Evolutionary conservation across 2,888 invertebrate species (phyloP).

Genomic region (Teleiodes luculella): DNA sequence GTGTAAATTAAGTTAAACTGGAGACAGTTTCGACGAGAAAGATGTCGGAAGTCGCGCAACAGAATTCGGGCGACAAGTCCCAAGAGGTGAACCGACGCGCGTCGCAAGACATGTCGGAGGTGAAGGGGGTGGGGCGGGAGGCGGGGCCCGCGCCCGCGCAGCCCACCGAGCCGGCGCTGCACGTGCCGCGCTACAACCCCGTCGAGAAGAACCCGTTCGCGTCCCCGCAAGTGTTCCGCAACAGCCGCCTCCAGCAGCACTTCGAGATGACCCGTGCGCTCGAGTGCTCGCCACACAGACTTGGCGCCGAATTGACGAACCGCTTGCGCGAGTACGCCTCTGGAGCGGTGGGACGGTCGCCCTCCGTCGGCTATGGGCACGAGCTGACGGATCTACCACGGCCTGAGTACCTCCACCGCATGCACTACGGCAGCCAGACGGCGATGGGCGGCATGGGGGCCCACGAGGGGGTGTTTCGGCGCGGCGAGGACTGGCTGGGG

Average conservation of each 20-base stretch:
- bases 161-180: slow-evolving; percentile 5
- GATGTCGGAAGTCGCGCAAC: slow-evolving; percentile 69
- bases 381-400: slow-evolving; percentile 66
- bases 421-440: slow-evolving; percentile 62
- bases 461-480: background rate
- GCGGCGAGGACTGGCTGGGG: background rate
- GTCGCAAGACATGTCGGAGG: slow-evolving; percentile 60
- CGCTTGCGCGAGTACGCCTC: slow-evolving; percentile 34
- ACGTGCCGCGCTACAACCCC: slow-evolving; percentile 8
- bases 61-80: slow-evolving; percentile 65
- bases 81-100: slow-evolving; percentile 67
- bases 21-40: slow-evolving; percentile 23
- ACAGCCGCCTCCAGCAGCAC: slow-evolving; percentile 61
- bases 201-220: slow-evolving; percentile 63
- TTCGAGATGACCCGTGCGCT: slow-evolving; percentile 73
- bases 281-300: slow-evolving; percentile 70
- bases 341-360: slow-evolving; percentile 66
- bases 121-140: slow-evolving; percentile 37
- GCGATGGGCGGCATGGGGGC: slow-evolving; percentile 56
- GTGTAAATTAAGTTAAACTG: background rate
- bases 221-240: slow-evolving; percentile 61
- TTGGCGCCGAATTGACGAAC: slow-evolving; percentile 62
- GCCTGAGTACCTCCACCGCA: slow-evolving; percentile 62
- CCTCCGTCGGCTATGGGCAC: slow-evolving; percentile 66
- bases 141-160: slow-evolving; percentile 33